Percentiles rank a stretch among this genome's conserved stretches.
Evolutionary conservation across 2,888 invertebrate species (phyloP).

Genomic region (Lasioglossum vierecki): DNA sequence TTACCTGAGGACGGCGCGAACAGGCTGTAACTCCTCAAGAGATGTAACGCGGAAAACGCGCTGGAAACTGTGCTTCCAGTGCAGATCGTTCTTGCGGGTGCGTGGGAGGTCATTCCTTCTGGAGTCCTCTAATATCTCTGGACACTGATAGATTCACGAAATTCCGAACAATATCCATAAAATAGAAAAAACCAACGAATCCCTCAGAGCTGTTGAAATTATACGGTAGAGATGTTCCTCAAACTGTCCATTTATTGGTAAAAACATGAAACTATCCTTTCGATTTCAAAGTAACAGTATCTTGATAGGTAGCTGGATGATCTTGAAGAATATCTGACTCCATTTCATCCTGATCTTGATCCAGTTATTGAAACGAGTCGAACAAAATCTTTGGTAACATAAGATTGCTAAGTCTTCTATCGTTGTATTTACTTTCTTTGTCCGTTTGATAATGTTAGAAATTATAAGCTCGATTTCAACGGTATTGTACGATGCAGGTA

Average conservation of each 20-base stretch:
- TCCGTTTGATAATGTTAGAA: background rate
- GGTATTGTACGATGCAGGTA: background rate
- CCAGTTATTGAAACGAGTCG: background rate
- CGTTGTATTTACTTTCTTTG: background rate
- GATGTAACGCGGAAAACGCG: constrained; percentile 87
- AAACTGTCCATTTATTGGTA: background rate
- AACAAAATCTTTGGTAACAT: background rate
- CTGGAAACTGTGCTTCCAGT: constrained; percentile 74
- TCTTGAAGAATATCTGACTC: background rate
- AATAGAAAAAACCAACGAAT: background rate
- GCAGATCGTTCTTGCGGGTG: constrained; percentile 73
- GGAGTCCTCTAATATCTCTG: background rate
- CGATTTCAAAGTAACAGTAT: background rate
- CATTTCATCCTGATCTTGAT: constrained; percentile 1
- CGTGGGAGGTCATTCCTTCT: constrained; percentile 68
- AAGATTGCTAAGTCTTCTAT: background rate
- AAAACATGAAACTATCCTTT: background rate
- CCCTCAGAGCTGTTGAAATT: background rate
- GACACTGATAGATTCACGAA: constrained; percentile 17
- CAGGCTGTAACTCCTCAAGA: constrained; percentile 88
- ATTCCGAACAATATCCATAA: background rate
- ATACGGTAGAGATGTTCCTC: background rate
- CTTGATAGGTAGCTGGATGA: background rate
- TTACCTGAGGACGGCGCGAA: constrained; percentile 87
- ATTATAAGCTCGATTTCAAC: background rate